These are phyloP conservation scores for Pterocles orientalis DNA, from an alignment of 2,113 vertebrate genomes.

Conservation along the genomic window DNA sequence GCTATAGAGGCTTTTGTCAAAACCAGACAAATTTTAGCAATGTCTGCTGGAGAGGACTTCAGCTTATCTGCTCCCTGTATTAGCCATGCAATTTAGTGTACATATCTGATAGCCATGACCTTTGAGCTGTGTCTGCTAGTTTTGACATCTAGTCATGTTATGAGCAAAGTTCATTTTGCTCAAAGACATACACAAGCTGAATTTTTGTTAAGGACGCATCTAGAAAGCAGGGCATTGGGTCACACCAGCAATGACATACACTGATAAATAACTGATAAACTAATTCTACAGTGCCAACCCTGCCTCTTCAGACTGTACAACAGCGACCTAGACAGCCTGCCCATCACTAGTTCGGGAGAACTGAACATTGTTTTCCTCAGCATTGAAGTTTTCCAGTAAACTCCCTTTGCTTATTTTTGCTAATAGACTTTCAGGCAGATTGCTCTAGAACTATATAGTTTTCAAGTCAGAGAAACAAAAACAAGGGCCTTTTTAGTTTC, in stretches of 20 bases:
- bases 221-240: background rate
- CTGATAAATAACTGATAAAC: background rate
- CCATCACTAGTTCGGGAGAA: background rate
- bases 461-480: background rate
- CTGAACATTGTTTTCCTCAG: background rate
- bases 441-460: background rate
- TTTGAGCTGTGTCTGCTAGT: background rate
- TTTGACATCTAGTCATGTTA: background rate
- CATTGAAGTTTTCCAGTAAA: background rate
- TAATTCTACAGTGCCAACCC: background rate
- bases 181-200: background rate
- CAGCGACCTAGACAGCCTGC: background rate
- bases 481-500: background rate
- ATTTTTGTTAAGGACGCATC: background rate
- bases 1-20: background rate
- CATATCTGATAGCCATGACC: rapidly evolving
- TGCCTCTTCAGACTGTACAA: background rate
- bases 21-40: background rate
- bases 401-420: background rate
- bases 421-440: background rate
- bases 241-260: background rate
- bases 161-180: background rate
- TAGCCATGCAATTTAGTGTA: background rate
- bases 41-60: background rate
- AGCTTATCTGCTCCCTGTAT: background rate